phyloP scores from a whole-genome alignment of 2,113 vertebrate genomes.

The Pelobates fuscus region DNA sequence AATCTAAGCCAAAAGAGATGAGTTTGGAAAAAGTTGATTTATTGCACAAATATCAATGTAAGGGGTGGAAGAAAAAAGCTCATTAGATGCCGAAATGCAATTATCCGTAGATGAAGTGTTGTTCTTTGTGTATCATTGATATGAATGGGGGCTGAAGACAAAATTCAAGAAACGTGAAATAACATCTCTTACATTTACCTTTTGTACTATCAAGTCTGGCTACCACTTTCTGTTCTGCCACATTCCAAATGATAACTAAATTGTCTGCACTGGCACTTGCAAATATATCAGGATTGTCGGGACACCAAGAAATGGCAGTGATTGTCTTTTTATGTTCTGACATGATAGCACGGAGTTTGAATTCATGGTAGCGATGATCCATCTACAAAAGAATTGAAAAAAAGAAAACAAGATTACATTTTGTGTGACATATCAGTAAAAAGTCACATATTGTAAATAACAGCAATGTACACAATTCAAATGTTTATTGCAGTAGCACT shows the following conservation, averaged over 20 bases:
- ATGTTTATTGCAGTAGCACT: no score
- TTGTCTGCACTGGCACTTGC: slow-evolving; percentile 89
- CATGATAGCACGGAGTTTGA: slow-evolving; percentile 93
- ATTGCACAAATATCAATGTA: no score
- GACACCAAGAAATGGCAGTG: slow-evolving; percentile 95
- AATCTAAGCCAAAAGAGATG: no score
- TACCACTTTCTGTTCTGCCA: slow-evolving; percentile 87
- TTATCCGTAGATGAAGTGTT: no score
- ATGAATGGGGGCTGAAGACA: no score
- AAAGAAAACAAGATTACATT: neutral
- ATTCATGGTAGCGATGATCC: slow-evolving; percentile 93
- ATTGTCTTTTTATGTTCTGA: slow-evolving; percentile 98
- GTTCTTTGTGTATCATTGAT: no score
- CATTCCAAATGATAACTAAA: slow-evolving; percentile 93
- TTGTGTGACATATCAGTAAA: neutral
- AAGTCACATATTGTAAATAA: no score
- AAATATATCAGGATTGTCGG: slow-evolving; percentile 88
- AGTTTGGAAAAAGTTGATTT: no score
- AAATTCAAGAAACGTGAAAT: no score
- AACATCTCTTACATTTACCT: slow-evolving; percentile 70
- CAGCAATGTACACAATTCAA: no score
- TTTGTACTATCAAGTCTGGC: slow-evolving; percentile 89
- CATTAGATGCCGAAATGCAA: no score
- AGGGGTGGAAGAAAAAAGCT: no score
- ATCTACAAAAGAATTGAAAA: slow-evolving; percentile 66